Base-by-base conservation (phyloP, 1,140 invertebrate species). In the Pseudomyrmex dendroicus region DNA sequence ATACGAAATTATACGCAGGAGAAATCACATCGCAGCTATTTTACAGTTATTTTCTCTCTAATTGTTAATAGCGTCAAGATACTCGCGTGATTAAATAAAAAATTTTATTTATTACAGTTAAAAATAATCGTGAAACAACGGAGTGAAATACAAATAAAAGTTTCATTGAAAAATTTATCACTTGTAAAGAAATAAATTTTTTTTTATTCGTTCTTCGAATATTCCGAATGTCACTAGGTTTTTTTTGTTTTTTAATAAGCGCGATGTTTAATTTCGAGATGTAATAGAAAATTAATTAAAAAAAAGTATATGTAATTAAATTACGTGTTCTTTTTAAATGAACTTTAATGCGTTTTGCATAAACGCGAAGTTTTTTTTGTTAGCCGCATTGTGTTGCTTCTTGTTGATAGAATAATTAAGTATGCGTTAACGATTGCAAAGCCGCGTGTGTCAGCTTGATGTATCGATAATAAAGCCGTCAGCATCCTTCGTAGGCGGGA, bases 381-480 rank as follows among this genome's bases (percentile, higher is more conserved):
- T 35, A 35, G 35, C 0, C 35, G 35, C 35, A 7, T 35, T 35
- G 35, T 35, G 35, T 35, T 35, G 5, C 35, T 35, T 35, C 35
- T 52, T 15, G 44, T 64, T 5, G 57, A 56, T 22, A 56, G 8
- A 46, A 56, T 48, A 25, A 70, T 70, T 35, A 2, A 20, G 13
- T 59, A 20, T 50, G 13, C 54, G 50, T 48, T 70, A 54, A 44
- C 1, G 20, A 67, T 35, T 9, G 12, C 12, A 8, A 22, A 54
- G 1, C 15, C 22, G 2, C 46, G 22, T 62, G 5, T 8, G 15
- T 70, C 48, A 50, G 66, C 46, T 80, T 72, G 76, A 83, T 57
- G n/a, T 63, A 66, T 83, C 54, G 17, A 20, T 88, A 85, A 88
- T 88, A 87, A 88, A 88, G 87, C 84, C 59, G 72, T 88, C 68